Base-by-base conservation (phyloP, 1,140 invertebrate species). In the Bradynema listronoti region DNA sequence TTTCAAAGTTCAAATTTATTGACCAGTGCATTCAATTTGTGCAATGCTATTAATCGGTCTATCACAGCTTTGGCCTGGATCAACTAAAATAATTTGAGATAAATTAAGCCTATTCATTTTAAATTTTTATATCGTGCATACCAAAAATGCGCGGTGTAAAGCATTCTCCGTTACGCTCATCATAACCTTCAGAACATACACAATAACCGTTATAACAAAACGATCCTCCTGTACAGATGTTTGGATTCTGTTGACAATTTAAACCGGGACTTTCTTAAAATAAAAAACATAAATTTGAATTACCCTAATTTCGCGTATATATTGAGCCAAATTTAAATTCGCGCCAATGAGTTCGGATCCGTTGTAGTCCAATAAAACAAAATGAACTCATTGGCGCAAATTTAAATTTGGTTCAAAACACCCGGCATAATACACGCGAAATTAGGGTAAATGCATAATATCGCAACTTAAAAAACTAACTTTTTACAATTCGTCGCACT, bases 151-250 rank as follows among this genome's bases (percentile, higher is more conserved):
- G 41, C 4, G 65, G 65, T n/a, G 71, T 43, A 47, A 60, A 30
- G 51, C 65, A 67, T 47, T 66, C 65, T 7, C 65, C 65, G 32
- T 71, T 46, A 7, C 50, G n/a, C 47, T 67, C 68, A 5, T 67
- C 65, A 50, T 67, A 67, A 2, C 65, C 65, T 24, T 57, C 57
- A 19, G 65, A 68, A 43, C 65, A 67, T 16, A 67, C 65, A 52
- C 65, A 67, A 68, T 66, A 66, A 4, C 68, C 65, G 36, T 67
- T 67, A 34, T 45, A 71, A 43, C 65, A 67, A 46, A 58, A 67
- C 11, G 65, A 67, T 25, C 61, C 61, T 3, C 65, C 65, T 30
- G 68, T 71, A 41, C 65, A 67, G 32, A 67, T 45, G 32, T 56
- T 41, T 4, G 65, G 65, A 30, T 67, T 71, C 6, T 66, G 60